Conservation (phyloP, 2,797 vertebrate species). For the Enteromius viviparus region DNA sequence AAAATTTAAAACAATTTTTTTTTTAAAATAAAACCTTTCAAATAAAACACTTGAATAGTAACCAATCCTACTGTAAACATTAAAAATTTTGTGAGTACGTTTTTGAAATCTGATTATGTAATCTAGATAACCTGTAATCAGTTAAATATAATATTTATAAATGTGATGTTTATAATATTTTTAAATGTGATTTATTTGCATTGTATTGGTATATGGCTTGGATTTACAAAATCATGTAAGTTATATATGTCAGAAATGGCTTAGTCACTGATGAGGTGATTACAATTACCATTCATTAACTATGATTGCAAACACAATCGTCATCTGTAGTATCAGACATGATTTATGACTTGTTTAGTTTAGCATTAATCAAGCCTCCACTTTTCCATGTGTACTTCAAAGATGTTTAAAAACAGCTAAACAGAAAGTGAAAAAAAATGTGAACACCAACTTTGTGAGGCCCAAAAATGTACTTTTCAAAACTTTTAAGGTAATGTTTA, state of each 20-base stretch:
- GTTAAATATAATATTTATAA: no score
- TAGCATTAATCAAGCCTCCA: not conserved
- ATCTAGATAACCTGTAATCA: not conserved
- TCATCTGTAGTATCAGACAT: conserved; percentile 6
- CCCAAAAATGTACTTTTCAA: not conserved
- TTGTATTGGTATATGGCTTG: not conserved
- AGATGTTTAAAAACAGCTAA: not conserved
- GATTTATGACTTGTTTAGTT: conserved; percentile 23
- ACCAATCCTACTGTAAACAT: not conserved
- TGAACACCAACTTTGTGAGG: not conserved
- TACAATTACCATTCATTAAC: not conserved
- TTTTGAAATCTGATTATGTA: not conserved
- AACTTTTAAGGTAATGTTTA: not conserved
- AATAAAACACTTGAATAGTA: not conserved
- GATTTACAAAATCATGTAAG: not conserved
- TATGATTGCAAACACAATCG: not conserved
- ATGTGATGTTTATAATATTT: no score
- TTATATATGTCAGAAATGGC: not conserved
- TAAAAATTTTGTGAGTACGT: not conserved
- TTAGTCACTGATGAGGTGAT: not conserved
- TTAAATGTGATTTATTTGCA: not conserved
- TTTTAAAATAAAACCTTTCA: not conserved
- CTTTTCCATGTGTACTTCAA: not conserved
- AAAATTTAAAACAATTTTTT: not conserved
- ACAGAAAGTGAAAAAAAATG: not conserved